A percentile compares a stretch with the other conserved stretches of the same genome.
phyloP scores from a whole-genome alignment of 2,888 invertebrate genomes.

The Rutpela maculata region DNA sequence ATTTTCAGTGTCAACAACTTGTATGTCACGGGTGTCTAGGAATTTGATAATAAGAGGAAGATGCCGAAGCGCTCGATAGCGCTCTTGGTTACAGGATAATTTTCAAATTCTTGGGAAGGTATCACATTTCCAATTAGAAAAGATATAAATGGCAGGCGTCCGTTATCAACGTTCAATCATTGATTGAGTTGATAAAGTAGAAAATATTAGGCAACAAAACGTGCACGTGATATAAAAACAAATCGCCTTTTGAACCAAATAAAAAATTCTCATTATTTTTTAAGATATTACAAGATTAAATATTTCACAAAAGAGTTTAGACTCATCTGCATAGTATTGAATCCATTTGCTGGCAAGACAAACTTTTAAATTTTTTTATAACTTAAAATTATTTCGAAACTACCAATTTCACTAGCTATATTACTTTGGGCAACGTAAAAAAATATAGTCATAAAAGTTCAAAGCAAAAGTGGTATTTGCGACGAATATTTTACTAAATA shows the following conservation, averaged over 20 bases:
- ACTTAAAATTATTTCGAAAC: too few species aligned
- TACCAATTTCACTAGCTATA: too few species aligned
- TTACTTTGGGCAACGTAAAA: too few species aligned
- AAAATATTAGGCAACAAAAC: slow-evolving; percentile 9
- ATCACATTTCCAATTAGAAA: slow-evolving; percentile 45
- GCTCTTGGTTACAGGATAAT: slow-evolving; percentile 13
- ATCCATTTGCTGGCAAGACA: too few species aligned
- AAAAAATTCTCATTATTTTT: too few species aligned
- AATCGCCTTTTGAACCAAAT: background rate
- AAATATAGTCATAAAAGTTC: too few species aligned
- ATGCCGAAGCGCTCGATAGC: slow-evolving; percentile 17
- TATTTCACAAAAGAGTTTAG: too few species aligned
- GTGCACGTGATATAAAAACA: background rate
- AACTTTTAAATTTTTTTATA: too few species aligned
- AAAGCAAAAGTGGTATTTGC: too few species aligned
- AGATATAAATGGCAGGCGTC: slow-evolving; percentile 29
- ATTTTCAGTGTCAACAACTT: slow-evolving; percentile 40
- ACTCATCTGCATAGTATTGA: too few species aligned
- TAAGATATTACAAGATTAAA: too few species aligned
- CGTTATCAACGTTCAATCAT: background rate
- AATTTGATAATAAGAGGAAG: slow-evolving; percentile 32
- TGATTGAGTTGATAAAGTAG: background rate
- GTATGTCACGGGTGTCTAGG: slow-evolving; percentile 30
- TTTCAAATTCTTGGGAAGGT: slow-evolving; percentile 20
- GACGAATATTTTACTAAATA: too few species aligned